Evolutionary conservation across 2,888 invertebrate genomes (phyloP), one percentile per base, ranked within the genome.

Genomic region (Bruchidius siliquastri): DNA sequence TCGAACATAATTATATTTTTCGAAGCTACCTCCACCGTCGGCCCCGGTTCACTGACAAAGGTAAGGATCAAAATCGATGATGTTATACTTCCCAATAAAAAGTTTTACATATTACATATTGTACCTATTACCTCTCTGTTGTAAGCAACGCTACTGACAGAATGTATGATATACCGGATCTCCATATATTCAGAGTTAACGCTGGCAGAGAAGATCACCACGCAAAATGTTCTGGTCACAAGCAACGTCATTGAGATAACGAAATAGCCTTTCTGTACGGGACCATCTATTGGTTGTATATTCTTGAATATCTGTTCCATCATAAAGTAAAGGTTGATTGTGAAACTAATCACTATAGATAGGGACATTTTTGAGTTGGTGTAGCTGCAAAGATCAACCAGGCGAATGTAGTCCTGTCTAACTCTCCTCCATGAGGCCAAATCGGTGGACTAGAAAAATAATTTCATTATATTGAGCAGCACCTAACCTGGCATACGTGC

Each of bases 291-390:
- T 77, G 77, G 75, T 68, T 89, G 88, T 84, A 92, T 88, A 22
- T 91, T 91, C 80, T 91, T 88, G 80, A 92, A 93, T 18, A 93
- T 86, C 81, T 93, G 92, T 69, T 92, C 87, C 75, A 93, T 91
- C 77, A 93, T 91, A 82, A 92, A 93, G 83, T 91, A 94, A 71
- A 94, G 87, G 83, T 94, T 93, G 76, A 90, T 91, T 18, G 90
- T 86, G 78, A 92, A 93, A 0, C 93, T 92, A 2, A 93, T 82
- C 0, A 94, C 83, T 0, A 93, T 88, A 72, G 93, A 86, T 20
- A 88, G 87, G 0, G 92, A 91, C 20, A 93, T 86, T 49, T 89
- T 87, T 0, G 86, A 84, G 79, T 93, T 92, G 8, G 92, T 87
- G 20, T 85, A 86, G 49, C 89, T 87, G 0, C 79, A 79, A 2